phyloP scores from a whole-genome alignment of 2,113 vertebrate species.

The Collichthys lucidus region DNA sequence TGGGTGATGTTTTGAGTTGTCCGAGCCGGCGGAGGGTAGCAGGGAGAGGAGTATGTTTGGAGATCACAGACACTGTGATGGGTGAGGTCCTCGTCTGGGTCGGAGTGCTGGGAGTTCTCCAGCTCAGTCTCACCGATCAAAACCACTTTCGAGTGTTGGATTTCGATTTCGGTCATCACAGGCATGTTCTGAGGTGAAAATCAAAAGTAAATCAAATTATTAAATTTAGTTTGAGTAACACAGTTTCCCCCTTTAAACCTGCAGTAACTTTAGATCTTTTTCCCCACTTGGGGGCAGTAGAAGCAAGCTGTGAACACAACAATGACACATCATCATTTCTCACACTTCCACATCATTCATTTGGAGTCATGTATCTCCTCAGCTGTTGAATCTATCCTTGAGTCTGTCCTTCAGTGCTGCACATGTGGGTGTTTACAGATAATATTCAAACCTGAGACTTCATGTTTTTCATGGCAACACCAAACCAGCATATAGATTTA shows the following conservation, averaged over 20 bases:
- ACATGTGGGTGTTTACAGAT: too few relatives aligned
- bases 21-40: neutral
- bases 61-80: constrained; percentile 2
- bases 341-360: too few relatives aligned
- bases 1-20: neutral
- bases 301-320: too few relatives aligned
- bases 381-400: too few relatives aligned
- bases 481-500: too few relatives aligned
- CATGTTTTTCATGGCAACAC: too few relatives aligned
- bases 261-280: too few relatives aligned
- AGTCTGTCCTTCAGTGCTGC: too few relatives aligned
- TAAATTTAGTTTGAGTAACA: neutral
- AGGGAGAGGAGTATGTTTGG: neutral
- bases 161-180: neutral
- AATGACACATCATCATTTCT: too few relatives aligned
- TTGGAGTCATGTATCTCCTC: too few relatives aligned
- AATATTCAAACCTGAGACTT: too few relatives aligned
- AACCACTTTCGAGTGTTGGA: constrained; percentile 41
- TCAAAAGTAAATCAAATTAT: neutral
- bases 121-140: constrained; percentile 1
- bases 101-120: neutral
- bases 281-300: too few relatives aligned
- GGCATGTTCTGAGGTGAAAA: constrained; percentile 20
- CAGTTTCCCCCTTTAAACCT: neutral
- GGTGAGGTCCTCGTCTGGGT: neutral